phyloP scores from a whole-genome alignment of 37 sponge, comb jelly and placozoan genomes.

The Cliona cf. orientalis region DNA sequence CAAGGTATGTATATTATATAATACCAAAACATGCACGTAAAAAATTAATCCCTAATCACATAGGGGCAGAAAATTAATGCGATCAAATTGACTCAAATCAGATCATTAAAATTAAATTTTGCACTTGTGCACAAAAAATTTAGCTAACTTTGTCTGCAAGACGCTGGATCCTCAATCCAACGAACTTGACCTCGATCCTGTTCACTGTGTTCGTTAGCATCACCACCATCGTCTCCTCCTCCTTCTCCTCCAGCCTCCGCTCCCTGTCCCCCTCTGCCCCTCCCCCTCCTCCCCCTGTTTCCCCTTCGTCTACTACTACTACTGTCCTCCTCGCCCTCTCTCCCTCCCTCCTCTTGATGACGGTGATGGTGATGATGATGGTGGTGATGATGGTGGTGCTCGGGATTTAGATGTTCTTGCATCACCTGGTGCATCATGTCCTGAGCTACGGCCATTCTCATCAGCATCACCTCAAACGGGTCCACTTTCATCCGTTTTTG shows the following conservation, averaged over 20 bases:
- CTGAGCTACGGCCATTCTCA: slow-evolving; percentile 72
- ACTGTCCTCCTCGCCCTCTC: background rate
- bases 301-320: background rate
- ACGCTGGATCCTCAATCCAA: slow-evolving; percentile 35
- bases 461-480: slow-evolving; percentile 83
- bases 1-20: no score
- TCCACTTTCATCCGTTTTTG: slow-evolving; percentile 72
- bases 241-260: background rate
- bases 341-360: slow-evolving; percentile 31
- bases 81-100: no score
- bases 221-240: background rate
- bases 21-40: no score
- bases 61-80: no score
- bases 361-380: background rate
- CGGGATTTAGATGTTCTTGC: no score
- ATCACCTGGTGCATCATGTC: background rate
- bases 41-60: no score
- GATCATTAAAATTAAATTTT: no score
- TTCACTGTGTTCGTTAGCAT: background rate
- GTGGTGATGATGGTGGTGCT: background rate
- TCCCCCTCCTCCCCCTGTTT: background rate
- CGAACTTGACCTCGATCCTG: background rate
- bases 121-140: no score
- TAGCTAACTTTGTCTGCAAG: slow-evolving; percentile 42
- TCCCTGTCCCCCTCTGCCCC: slow-evolving; percentile 6